A percentile compares a stretch with the other conserved stretches of the same genome.
Conservation (phyloP, 2,113 vertebrate genomes). For the Platichthys stellatus region DNA sequence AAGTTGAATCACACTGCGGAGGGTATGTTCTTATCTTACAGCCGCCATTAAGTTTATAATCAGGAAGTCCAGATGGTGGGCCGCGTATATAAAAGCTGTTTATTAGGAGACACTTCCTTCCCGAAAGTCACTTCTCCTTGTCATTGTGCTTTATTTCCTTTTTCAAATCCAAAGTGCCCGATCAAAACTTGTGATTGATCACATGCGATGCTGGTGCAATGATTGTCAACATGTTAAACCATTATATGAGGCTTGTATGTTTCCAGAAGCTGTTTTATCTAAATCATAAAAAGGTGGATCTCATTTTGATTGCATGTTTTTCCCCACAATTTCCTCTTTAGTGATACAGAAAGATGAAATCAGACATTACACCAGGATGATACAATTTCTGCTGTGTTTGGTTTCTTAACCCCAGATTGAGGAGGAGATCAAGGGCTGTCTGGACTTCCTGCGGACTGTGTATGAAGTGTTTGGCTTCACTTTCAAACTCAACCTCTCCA, state of each 20-base stretch:
- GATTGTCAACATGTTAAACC: neutral
- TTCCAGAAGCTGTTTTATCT: neutral
- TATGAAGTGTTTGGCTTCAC: constrained; percentile 95
- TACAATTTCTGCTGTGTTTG: constrained; percentile 3
- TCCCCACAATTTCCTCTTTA: neutral
- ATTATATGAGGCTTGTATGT: neutral
- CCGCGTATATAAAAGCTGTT: neutral
- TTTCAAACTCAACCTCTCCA: constrained; percentile 97
- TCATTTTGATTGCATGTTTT: neutral
- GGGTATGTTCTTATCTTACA: neutral
- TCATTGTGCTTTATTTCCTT: neutral
- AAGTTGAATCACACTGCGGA: constrained; percentile 1
- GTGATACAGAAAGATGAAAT: neutral
- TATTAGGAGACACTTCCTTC: neutral
- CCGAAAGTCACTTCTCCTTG: neutral
- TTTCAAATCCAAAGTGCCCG: neutral
- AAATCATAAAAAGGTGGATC: neutral
- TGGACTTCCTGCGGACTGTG: constrained; percentile 93
- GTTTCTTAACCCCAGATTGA: constrained; percentile 85
- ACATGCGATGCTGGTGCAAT: neutral
- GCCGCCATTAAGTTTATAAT: constrained; percentile 1
- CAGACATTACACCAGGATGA: neutral
- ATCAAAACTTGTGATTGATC: neutral
- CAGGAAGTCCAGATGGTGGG: neutral
- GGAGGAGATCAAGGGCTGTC: constrained; percentile 93